Evolutionary conservation across 2,888 invertebrate species (phyloP), one percentile per base, ranked within the genome.

Genomic region (Leucania comma): DNA sequence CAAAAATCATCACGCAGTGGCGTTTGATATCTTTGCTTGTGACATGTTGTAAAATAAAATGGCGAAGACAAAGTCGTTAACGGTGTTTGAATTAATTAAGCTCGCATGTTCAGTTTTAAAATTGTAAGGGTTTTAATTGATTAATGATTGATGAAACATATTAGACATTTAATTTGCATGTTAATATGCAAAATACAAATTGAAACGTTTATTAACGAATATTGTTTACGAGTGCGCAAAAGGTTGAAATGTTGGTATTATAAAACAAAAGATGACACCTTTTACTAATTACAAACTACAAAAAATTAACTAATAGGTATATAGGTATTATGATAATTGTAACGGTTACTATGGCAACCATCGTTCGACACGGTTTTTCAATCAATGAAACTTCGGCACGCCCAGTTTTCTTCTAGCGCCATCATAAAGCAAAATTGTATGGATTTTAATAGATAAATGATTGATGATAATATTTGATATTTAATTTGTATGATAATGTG

Each of bases 1-100:
- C 60, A 77, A 85, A 78, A 82, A 84, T 84, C 65, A 81, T 20
- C 6, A 54, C 22, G 48, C 35, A 78, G 66, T 63, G 51, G 24
- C 38, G 46, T 68, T 67, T 64, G 51, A n/a, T n/a, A n/a, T n/a
- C n/a, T n/a, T n/a, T n/a, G n/a, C n/a, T n/a, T n/a, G n/a, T 29
- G 26, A 53, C 6, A 26, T 29, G n/a, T 51, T 26, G 46, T 61
- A 66, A 50, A 62, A 65, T 65, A 73, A 81, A 81, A 71, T 59
- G 9, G 24, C 24, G 38, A 32, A 24, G n/a, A 68, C 20, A 20
- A 32, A 56, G 57, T 17, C 6, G 32, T n/a, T 42, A 68, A 66
- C n/a, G 20, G 61, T 68, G 51, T 78, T 77, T 68, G 17, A 83
- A 70, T 81, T 64, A 82, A 68, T 80, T 10, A 61, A 58, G 56